Conservation (phyloP, 2,888 invertebrate species). For the Coenonympha glycerion region DNA sequence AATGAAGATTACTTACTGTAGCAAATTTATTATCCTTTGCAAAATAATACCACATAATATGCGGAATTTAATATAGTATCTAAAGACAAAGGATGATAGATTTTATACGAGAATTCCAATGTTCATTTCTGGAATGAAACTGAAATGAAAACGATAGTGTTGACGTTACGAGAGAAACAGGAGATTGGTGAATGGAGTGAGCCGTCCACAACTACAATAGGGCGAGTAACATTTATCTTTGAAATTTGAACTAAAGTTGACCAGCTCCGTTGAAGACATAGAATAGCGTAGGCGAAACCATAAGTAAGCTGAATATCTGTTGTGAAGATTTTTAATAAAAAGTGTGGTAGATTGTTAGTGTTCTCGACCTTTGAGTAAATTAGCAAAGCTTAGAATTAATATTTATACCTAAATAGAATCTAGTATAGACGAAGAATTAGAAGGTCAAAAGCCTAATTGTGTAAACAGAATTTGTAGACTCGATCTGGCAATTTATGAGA, state of each 20-base stretch:
- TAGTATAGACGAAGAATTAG: constrained; percentile 63
- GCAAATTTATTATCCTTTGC: constrained; percentile 58
- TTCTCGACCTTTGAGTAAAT: constrained; percentile 46
- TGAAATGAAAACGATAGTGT: constrained; percentile 47
- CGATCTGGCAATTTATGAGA: constrained; percentile 51
- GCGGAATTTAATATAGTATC: not conserved
- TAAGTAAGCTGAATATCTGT: constrained; percentile 42
- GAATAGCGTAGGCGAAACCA: constrained; percentile 59
- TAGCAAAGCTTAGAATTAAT: constrained; percentile 54
- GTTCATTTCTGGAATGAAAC: not conserved
- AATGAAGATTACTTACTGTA: constrained; percentile 50
- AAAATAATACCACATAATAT: constrained; percentile 20
- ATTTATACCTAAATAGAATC: constrained; percentile 52
- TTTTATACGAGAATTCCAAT: constrained; percentile 28
- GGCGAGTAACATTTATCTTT: constrained; percentile 71
- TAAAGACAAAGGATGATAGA: constrained; percentile 16
- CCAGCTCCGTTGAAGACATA: constrained; percentile 53
- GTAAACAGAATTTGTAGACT: constrained; percentile 56
- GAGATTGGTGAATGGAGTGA: constrained; percentile 56
- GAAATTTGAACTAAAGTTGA: constrained; percentile 55
- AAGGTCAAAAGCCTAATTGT: constrained; percentile 37
- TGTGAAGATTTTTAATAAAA: constrained; percentile 39
- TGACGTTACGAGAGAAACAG: constrained; percentile 51
- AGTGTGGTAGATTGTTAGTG: constrained; percentile 64
- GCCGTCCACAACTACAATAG: constrained; percentile 61